Evolutionary conservation across 1,140 invertebrate genomes (phyloP).

Genomic region (Bombus consobrinus): DNA sequence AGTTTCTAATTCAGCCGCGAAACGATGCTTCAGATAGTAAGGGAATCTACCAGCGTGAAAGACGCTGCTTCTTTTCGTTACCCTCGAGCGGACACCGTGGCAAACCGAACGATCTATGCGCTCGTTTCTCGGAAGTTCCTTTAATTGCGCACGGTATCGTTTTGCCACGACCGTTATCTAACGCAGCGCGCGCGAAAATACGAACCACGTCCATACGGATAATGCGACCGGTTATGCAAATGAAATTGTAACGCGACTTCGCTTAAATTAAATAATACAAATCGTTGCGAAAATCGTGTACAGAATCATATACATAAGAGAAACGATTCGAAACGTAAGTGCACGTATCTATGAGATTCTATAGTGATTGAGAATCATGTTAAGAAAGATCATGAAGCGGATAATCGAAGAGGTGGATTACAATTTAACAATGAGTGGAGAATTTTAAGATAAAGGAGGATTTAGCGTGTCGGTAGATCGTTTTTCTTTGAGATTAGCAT

Average conservation of each 20-base stretch:
- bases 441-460: no score
- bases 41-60: not conserved
- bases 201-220: not conserved
- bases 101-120: constrained; percentile 5
- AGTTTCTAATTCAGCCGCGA: constrained; percentile 56
- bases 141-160: constrained; percentile 32
- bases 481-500: no score
- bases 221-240: constrained; percentile 29
- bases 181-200: not conserved
- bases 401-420: no score
- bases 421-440: no score
- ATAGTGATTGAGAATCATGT: no score
- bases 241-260: not conserved
- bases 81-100: constrained; percentile 4
- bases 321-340: no score
- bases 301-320: not conserved
- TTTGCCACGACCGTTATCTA: not conserved
- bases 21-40: constrained; percentile 22
- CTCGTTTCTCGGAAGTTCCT: constrained; percentile 14
- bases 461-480: no score
- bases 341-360: not conserved
- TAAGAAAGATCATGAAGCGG: no score
- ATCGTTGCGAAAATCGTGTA: not conserved
- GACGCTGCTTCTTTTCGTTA: constrained; percentile 8
- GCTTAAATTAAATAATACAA: not conserved